Evolutionary conservation across 2,888 invertebrate genomes (phyloP), one percentile per base, ranked within the genome.

Genomic region (Pterostichus niger): DNA sequence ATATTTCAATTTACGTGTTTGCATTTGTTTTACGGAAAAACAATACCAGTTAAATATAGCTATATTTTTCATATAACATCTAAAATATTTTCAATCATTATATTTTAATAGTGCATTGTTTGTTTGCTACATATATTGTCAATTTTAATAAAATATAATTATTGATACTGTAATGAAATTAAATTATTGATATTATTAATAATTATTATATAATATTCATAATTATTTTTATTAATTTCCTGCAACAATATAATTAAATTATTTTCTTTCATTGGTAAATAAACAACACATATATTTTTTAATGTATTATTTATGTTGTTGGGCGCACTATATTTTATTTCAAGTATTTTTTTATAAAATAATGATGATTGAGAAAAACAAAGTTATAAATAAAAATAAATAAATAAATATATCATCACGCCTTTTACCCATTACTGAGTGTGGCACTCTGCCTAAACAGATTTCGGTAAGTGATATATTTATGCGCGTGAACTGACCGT

Each of bases 1-100:
- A 75, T 75, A 75, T 75, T 75, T 75, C 75, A 49, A 75, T 75
- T 52, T 75, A 75, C 33, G 49, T 75, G 52, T 75, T 75, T 75
- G 52, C 75, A 75, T 75, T 75, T 75, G 52, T 75, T 75, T 75
- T 40, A 71, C 68, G 68, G 44, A 71, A 71, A 64, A 44, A 71
- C 68, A 44, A 71, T 71, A 71, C 24, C 68, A 71, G 68, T 71
- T 71, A 15, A 40, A 71, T 71, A 71, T 33, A 13, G 31, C 68
- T 40, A 15, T 71, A 71, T 71, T 71, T 71, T 71, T 71, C 40
- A 44, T 71, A 44, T 17, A 71, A 44, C 68, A 44, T 17, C 68
- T 9, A 44, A 71, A 71, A 71, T 44, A 71, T 17, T 64, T 71
- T 17, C 44, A 9, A 71, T 71, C 44, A 44, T 71, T 71, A 15